Evolutionary conservation across 1,140 invertebrate genomes (phyloP), one percentile per base, ranked within the genome.

Genomic region (Ceratina calcarata): DNA sequence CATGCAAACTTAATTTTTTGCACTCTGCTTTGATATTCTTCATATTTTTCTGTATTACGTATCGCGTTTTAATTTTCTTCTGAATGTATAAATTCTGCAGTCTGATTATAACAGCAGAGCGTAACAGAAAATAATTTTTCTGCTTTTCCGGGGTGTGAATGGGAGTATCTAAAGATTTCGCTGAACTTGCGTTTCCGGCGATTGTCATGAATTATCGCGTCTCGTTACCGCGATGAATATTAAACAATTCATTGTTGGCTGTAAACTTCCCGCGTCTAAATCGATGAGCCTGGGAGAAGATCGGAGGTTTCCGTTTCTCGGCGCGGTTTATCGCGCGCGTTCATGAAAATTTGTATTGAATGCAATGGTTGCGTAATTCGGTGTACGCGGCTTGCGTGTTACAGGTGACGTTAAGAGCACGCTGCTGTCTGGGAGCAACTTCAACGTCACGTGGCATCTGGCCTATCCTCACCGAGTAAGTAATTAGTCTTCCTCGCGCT

Each of bases 401-500:
- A 61, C 94, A 97, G 96, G 96, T 86, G 94, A 95, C 85, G 94
- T 96, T 80, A 95, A 95, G 90, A 98, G 97, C 64, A 95, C 96
- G n/a, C 94, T 98, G 84, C 90, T 97, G 81, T 95, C 96, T 51
- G 97, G 97, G 78, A 96, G 96, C 83, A 95, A 95, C 78, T 96
- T 99, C 90, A 98, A 98, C 92, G 95, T 98, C 67, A 96, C 97
- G 75, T 99, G 98, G 98, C 97, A 98, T 93, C 94, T 99, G 86
- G 97, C 97, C 13, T 98, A 98, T 94, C 97, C 98, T 7, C 98
- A 99, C 90, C 94, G 95, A 93, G 98, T 98, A 94, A 97, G 96
- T 94, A 69, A 27, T 68, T 0, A n/a, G 18, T 27, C 24, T n/a
- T 24, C 4, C 0, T 77, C 8, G 7, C 16, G 66, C 3, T 20